Conservation (phyloP, 2,888 invertebrate species). For the Eupithecia centaureata region DNA sequence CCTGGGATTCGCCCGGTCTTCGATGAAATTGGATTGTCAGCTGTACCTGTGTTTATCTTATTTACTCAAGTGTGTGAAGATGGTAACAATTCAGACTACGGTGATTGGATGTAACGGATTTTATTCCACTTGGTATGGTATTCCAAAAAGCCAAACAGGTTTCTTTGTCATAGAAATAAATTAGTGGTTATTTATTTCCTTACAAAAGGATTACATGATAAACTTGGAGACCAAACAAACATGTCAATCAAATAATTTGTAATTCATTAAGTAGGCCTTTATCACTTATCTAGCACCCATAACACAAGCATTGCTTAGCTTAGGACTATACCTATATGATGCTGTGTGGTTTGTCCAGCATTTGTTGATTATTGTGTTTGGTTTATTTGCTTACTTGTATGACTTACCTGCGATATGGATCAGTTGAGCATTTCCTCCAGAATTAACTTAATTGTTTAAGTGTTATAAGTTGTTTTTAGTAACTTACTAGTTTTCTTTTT, state of each 20-base stretch:
- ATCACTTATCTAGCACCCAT: background rate
- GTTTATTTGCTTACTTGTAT: no score
- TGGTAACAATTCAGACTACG: slow-evolving; percentile 24
- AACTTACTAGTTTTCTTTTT: no score
- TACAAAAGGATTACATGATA: background rate
- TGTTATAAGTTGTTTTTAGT: no score
- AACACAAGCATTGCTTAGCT: background rate
- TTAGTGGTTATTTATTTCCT: background rate
- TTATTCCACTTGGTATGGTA: background rate
- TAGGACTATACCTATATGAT: background rate
- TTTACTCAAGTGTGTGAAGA: slow-evolving; percentile 40
- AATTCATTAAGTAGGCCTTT: background rate
- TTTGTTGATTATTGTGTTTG: background rate
- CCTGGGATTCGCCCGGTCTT: slow-evolving; percentile 43
- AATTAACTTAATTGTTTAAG: no score
- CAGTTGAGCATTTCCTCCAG: no score
- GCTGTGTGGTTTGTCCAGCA: background rate
- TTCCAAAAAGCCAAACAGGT: background rate
- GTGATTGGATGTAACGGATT: slow-evolving; percentile 14
- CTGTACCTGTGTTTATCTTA: slow-evolving; percentile 46
- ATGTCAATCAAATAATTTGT: background rate
- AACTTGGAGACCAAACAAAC: no score
- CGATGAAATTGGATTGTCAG: slow-evolving; percentile 58
- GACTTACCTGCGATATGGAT: no score
- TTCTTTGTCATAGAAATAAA: background rate